phyloP scores from a whole-genome alignment of 2,113 vertebrate genomes.

The Hucho hucho region DNA sequence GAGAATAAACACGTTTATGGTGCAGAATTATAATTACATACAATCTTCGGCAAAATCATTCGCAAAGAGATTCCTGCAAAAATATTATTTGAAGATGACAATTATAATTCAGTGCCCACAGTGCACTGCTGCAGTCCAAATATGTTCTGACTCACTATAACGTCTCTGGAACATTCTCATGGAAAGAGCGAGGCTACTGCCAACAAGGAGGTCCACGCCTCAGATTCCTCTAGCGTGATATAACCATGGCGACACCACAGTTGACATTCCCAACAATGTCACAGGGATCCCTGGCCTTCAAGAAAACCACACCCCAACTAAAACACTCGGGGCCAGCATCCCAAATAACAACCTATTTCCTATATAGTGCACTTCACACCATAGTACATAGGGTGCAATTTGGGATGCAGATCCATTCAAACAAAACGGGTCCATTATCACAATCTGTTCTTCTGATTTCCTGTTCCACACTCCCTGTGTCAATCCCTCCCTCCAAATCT shows the following conservation, averaged over 20 bases:
- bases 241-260: not conserved
- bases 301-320: not conserved
- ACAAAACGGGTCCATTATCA: too few species aligned
- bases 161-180: not conserved
- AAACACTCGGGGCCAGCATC: not conserved
- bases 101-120: not conserved
- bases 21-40: too few species aligned
- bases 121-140: not conserved
- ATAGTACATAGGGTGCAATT: not conserved
- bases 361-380: too few species aligned
- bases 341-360: not conserved
- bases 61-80: too few species aligned
- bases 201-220: too few species aligned
- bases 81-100: too few species aligned
- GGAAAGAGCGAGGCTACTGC: not conserved
- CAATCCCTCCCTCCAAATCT: not conserved
- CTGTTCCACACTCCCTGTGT: not conserved
- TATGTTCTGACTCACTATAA: not conserved
- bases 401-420: too few species aligned
- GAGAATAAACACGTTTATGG: not conserved
- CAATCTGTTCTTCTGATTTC: not conserved
- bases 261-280: not conserved
- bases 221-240: not conserved
- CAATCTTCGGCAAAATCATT: too few species aligned
- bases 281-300: not conserved